Percentiles rank a stretch among this genome's conserved stretches.
These are phyloP conservation scores for Scaeva pyrastri DNA, from an alignment of 2,888 invertebrate species.

Conservation along the genomic window DNA sequence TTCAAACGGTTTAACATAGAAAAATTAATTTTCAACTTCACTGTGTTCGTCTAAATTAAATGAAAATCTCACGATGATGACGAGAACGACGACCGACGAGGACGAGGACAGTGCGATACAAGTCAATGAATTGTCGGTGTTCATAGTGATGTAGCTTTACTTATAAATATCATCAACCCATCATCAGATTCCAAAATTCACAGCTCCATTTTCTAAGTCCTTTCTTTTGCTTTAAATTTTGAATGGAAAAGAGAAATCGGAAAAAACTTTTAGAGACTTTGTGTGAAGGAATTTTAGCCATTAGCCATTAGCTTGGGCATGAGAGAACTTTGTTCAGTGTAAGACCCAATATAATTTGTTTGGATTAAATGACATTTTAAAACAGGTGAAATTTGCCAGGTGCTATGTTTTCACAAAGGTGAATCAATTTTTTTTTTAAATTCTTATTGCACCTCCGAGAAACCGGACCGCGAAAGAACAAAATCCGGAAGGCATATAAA, in stretches of 20 bases:
- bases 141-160: slow-evolving; percentile 2
- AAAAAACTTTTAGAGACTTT: slow-evolving; percentile 61
- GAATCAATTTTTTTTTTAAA: background rate
- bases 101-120: background rate
- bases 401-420: background rate
- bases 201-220: background rate
- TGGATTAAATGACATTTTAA: slow-evolving; percentile 34
- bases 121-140: slow-evolving; percentile 24
- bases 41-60: slow-evolving; percentile 74
- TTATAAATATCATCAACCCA: background rate
- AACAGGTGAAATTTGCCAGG: slow-evolving; percentile 17
- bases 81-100: slow-evolving; percentile 55
- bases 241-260: background rate
- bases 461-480: too few species aligned
- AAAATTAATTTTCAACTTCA: slow-evolving; percentile 74
- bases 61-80: slow-evolving; percentile 75
- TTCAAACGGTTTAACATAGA: slow-evolving; percentile 57
- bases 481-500: too few species aligned
- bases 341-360: background rate
- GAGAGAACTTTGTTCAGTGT: slow-evolving; percentile 45
- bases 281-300: slow-evolving; percentile 66
- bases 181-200: slow-evolving; percentile 5
- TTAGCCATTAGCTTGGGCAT: slow-evolving; percentile 51
- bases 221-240: background rate
- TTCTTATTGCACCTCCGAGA: too few species aligned